Evolutionary conservation across 2,888 invertebrate species (phyloP).

Genomic region (Teleiodes luculella): DNA sequence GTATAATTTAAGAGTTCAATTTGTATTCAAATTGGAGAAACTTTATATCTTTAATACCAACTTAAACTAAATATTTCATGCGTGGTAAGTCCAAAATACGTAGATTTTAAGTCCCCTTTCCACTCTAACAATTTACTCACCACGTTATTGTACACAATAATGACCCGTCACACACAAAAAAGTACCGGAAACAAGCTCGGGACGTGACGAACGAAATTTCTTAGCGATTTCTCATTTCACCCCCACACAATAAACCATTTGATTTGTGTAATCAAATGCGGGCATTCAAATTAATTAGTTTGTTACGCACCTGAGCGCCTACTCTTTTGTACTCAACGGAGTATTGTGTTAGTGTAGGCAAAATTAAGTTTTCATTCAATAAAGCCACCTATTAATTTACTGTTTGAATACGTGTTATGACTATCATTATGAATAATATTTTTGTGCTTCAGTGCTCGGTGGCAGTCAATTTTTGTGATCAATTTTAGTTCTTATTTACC

Average conservation of each 20-base stretch:
- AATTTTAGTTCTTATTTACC: conserved; percentile 2
- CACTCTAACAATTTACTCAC: background rate
- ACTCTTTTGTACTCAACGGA: conserved; percentile 47
- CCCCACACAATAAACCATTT: conserved; percentile 69
- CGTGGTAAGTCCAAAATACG: background rate
- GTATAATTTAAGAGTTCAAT: too few relatives aligned
- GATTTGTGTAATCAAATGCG: conserved; percentile 79
- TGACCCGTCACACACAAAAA: conserved; percentile 62
- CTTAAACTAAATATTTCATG: too few relatives aligned
- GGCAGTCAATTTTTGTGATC: background rate
- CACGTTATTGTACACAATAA: conserved; percentile 39
- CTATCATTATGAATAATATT: background rate
- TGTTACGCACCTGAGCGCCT: conserved; percentile 75
- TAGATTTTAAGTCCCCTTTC: conserved; percentile 10
- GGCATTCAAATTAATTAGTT: conserved; percentile 77
- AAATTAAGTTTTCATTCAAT: conserved; percentile 6
- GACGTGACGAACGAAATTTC: conserved; percentile 77
- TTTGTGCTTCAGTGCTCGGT: background rate
- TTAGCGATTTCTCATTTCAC: conserved; percentile 77
- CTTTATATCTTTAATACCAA: too few relatives aligned
- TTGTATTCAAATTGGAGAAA: too few relatives aligned
- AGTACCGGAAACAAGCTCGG: conserved; percentile 62
- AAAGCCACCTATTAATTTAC: background rate
- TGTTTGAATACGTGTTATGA: background rate
- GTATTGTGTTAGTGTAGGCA: background rate